These are phyloP conservation scores for Enteromius paludinosus DNA, from an alignment of 2,797 vertebrate species.

Conservation along the genomic window DNA sequence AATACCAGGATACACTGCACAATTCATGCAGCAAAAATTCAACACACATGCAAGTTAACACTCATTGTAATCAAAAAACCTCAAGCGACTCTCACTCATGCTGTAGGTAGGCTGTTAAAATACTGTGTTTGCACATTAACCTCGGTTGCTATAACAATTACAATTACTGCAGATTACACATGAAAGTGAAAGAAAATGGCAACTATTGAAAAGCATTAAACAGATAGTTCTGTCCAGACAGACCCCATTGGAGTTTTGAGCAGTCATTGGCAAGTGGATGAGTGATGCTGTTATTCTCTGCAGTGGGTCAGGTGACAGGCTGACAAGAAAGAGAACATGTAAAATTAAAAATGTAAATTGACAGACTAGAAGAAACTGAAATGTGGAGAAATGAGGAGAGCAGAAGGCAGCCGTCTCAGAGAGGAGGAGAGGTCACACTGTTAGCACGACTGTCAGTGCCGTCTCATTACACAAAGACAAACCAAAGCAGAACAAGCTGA, in stretches of 20 bases:
- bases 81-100: background rate
- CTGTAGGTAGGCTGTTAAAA: background rate
- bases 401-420: slow-evolving; percentile 36
- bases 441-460: slow-evolving; percentile 3
- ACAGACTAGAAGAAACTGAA: slow-evolving; percentile 43
- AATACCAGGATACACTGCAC: background rate
- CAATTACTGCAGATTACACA: background rate
- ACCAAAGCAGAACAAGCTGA: background rate
- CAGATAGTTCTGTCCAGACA: background rate
- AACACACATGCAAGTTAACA: background rate
- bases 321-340: slow-evolving; percentile 43
- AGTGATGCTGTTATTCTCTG: background rate
- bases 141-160: background rate
- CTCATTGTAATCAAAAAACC: background rate
- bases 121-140: background rate
- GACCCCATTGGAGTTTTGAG: background rate
- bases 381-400: slow-evolving; percentile 32
- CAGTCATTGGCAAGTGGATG: background rate
- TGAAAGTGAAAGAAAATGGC: background rate
- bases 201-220: background rate
- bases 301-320: slow-evolving; percentile 49
- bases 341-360: slow-evolving; percentile 31
- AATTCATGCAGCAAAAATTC: background rate
- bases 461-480: background rate
- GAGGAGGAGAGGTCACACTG: background rate